Conservation (phyloP, 1,140 invertebrate species). For the Oscheius sp. region DNA sequence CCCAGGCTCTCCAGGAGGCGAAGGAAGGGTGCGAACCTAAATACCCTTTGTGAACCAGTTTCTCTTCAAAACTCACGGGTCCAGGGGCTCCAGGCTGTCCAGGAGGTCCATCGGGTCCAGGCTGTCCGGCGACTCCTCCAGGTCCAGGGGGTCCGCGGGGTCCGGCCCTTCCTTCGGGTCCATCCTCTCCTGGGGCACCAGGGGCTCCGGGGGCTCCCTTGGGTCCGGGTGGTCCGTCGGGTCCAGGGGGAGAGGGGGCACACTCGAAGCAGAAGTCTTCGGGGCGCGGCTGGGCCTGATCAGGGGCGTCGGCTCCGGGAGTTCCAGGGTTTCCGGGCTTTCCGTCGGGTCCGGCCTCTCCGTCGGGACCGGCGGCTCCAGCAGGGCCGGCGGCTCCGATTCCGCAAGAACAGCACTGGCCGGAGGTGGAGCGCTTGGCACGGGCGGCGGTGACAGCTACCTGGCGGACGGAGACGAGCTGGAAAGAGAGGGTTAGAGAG, state of each 20-base stretch:
- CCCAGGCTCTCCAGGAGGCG: conserved; percentile 1
- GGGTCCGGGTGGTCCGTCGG: background rate
- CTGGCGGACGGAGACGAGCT: background rate
- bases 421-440: background rate
- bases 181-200: background rate
- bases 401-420: conserved; percentile 20
- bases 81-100: background rate
- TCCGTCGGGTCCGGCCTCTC: conserved; percentile 11
- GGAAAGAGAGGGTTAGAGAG: too few species aligned
- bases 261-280: conserved; percentile 15
- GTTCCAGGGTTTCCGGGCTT: conserved; percentile 14
- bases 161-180: background rate
- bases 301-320: background rate
- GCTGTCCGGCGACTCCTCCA: background rate
- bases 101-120: background rate
- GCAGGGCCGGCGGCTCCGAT: background rate
- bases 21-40: background rate
- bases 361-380: background rate
- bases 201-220: background rate
- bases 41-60: background rate
- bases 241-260: background rate
- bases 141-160: background rate
- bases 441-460: background rate
- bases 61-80: background rate
- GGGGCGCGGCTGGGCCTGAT: background rate